These are phyloP conservation scores for Branchinecta sandiegonensis DNA, from an alignment of 2,888 invertebrate species.

Conservation along the genomic window DNA sequence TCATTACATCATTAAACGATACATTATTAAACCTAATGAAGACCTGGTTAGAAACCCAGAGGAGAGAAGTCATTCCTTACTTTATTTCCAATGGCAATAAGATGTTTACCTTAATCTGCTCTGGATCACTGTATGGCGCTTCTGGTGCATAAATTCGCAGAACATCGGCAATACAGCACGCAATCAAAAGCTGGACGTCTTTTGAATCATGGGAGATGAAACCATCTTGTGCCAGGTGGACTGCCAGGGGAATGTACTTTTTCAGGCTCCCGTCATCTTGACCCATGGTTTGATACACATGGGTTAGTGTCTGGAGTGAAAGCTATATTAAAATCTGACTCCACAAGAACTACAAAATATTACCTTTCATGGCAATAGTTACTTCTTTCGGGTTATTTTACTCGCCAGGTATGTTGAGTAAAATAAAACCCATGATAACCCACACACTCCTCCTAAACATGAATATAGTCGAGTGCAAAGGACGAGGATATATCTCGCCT, in stretches of 20 bases:
- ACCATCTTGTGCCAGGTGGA: slow-evolving; percentile 82
- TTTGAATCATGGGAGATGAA: slow-evolving; percentile 76
- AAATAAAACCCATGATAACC: no score
- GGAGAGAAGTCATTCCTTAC: not conserved
- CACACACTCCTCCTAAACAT: no score
- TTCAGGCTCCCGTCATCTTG: slow-evolving; percentile 90
- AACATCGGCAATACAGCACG: slow-evolving; percentile 94
- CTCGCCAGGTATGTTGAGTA: no score
- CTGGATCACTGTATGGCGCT: slow-evolving; percentile 90
- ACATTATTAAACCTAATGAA: no score
- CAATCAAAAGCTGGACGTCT: slow-evolving; percentile 85
- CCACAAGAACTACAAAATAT: not conserved
- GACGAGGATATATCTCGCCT: no score
- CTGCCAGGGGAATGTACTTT: slow-evolving; percentile 75
- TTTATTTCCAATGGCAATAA: not conserved
- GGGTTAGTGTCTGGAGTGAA: slow-evolving; percentile 55
- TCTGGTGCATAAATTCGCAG: slow-evolving; percentile 92
- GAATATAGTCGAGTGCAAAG: no score
- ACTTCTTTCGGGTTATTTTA: no score
- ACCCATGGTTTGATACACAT: slow-evolving; percentile 88
- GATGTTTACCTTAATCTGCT: slow-evolving; percentile 56
- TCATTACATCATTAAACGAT: no score
- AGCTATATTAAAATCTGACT: slow-evolving; percentile 18
- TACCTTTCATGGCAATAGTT: no score
- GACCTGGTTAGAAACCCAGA: no score